These are phyloP conservation scores for Aphelenchoides bicaudatus DNA, from an alignment of 2,888 invertebrate genomes.

Conservation along the genomic window DNA sequence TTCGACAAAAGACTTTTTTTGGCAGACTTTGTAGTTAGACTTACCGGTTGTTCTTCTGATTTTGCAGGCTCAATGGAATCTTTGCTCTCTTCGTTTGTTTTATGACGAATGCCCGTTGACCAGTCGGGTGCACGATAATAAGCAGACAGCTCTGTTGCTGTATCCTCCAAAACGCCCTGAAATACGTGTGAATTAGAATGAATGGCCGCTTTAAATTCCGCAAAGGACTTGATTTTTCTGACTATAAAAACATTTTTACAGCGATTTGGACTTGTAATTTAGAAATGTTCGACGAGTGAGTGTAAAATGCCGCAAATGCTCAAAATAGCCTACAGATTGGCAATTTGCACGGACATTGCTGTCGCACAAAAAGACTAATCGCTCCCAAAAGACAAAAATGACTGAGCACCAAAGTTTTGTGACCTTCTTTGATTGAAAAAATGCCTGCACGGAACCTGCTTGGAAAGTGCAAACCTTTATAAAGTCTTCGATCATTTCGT, in stretches of 20 bases:
- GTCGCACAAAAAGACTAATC: too few species aligned
- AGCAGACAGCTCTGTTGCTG: constrained; percentile 25
- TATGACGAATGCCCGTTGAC: neutral
- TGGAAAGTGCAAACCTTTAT: constrained; percentile 39
- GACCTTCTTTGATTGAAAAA: too few species aligned
- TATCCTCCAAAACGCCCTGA: constrained; percentile 21
- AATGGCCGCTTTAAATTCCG: neutral
- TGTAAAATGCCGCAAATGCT: neutral
- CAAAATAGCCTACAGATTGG: neutral
- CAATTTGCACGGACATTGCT: neutral
- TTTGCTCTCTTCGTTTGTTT: too few species aligned
- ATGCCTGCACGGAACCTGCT: too few species aligned
- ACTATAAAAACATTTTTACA: neutral
- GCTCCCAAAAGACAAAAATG: too few species aligned
- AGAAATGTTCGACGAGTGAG: too few species aligned
- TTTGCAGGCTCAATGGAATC: too few species aligned
- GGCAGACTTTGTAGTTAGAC: too few species aligned
- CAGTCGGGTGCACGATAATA: constrained; percentile 28
- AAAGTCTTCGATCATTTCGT: constrained; percentile 34
- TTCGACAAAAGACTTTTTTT: too few species aligned
- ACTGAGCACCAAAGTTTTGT: too few species aligned
- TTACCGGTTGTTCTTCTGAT: too few species aligned
- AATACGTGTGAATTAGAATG: constrained; percentile 13
- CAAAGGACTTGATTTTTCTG: neutral
- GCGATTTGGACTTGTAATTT: neutral